Percentiles rank a stretch among this genome's conserved stretches.
Conservation (phyloP, 2,888 invertebrate genomes). For the Campoplex nolae region DNA sequence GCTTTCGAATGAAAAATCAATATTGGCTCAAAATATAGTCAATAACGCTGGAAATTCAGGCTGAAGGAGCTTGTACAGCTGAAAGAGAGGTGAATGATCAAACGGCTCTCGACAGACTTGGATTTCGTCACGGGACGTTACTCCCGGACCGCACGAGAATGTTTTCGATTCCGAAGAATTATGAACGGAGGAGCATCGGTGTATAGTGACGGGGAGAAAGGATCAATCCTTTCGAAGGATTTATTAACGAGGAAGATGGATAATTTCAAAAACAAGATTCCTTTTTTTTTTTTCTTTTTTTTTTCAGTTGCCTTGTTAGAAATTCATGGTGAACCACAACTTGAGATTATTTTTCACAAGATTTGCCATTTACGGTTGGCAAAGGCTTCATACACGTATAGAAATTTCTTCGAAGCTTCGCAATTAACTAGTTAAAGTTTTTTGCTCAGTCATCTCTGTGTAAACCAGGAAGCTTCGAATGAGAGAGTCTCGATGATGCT, state of each 20-base stretch:
- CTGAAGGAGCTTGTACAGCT: not conserved
- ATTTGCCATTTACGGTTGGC: conserved; percentile 26
- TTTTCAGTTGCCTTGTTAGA: not conserved
- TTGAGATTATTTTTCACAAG: conserved; percentile 25
- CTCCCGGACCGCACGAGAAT: conserved; percentile 31
- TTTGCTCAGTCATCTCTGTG: conserved; percentile 46
- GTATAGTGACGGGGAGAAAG: conserved; percentile 27
- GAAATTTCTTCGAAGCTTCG: conserved; percentile 7
- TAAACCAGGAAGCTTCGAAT: conserved; percentile 51
- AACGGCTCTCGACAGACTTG: conserved; percentile 13
- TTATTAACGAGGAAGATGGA: conserved; percentile 49
- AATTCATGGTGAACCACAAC: conserved; percentile 54
- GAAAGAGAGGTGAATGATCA: conserved; percentile 7
- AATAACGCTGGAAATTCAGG: not conserved
- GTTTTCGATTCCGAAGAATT: conserved; percentile 33
- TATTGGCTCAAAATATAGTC: not conserved
- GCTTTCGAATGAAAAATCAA: not conserved
- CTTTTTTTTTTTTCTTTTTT: not conserved
- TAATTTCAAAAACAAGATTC: not conserved
- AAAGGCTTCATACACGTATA: not conserved
- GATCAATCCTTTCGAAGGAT: conserved; percentile 46
- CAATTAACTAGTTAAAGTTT: conserved; percentile 44
- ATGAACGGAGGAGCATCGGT: not conserved
- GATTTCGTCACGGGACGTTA: conserved; percentile 58
- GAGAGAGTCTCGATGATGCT: conserved; percentile 31